These are phyloP conservation scores for Oriolus oriolus DNA, from an alignment of 2,113 vertebrate species.

Conservation along the genomic window DNA sequence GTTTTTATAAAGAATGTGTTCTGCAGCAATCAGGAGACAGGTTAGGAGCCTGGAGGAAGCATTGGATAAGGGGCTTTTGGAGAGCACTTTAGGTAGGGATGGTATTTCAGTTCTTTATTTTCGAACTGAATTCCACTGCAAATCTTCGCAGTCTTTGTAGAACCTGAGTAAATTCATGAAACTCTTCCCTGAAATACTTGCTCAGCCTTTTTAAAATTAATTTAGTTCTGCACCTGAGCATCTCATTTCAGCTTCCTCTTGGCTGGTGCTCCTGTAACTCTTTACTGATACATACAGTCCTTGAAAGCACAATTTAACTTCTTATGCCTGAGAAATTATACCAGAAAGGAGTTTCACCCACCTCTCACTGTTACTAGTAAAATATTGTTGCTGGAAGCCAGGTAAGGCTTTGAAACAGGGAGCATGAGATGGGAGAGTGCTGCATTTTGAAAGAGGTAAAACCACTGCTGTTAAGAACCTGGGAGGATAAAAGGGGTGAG, in stretches of 20 bases:
- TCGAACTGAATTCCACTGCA: background rate
- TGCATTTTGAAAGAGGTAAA: accelerated
- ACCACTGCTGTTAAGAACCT: background rate
- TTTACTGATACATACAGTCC: background rate
- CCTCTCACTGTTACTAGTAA: background rate
- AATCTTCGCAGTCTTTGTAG: background rate
- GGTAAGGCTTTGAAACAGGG: background rate
- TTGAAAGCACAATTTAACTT: background rate
- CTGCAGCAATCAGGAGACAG: background rate
- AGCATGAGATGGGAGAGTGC: background rate
- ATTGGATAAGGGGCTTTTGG: background rate
- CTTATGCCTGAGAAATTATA: background rate
- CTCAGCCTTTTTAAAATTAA: background rate
- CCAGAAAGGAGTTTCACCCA: background rate
- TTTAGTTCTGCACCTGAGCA: conserved; percentile 4
- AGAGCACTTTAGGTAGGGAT: background rate
- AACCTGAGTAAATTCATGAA: background rate
- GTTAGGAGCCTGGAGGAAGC: background rate
- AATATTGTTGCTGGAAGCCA: background rate
- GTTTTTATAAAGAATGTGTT: background rate
- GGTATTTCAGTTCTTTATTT: background rate
- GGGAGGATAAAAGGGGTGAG: accelerated
- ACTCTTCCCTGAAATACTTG: background rate
- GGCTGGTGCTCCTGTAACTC: background rate
- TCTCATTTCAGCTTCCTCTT: background rate